A percentile compares a stretch with the other conserved stretches of the same genome.
Conservation (phyloP, 2,797 vertebrate genomes). For the Tauraco hartlaubi region DNA sequence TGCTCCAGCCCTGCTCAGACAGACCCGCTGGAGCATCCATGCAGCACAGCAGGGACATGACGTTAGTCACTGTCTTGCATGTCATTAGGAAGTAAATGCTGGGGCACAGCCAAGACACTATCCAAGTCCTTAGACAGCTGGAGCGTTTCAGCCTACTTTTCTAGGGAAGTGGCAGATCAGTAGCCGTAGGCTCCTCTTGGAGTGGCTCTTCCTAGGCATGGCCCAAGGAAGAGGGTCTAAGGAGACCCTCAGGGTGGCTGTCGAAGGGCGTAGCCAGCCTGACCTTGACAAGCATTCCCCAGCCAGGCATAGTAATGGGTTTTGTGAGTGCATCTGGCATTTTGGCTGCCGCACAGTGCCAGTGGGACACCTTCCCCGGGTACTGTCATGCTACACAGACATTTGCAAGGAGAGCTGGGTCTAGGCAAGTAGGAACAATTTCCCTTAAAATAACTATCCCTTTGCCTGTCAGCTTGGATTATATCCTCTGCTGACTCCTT, state of each 20-base stretch:
- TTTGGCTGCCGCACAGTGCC: conserved; percentile 1
- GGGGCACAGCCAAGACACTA: neutral
- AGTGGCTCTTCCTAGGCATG: neutral
- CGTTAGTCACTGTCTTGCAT: neutral
- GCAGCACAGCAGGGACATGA: neutral
- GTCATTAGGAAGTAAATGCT: neutral
- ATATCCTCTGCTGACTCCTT: neutral
- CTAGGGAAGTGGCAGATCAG: neutral
- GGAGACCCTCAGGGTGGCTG: neutral
- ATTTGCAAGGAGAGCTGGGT: neutral
- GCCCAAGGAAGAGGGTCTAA: neutral
- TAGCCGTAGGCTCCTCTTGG: neutral
- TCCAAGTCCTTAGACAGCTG: neutral
- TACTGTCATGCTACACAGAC: neutral
- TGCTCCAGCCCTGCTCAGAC: neutral
- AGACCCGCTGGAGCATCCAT: neutral
- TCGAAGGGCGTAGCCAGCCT: neutral
- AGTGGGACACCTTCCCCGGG: neutral
- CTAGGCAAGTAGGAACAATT: neutral
- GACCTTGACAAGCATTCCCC: neutral
- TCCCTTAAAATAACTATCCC: neutral
- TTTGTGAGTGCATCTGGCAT: conserved; percentile 17
- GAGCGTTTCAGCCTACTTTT: neutral
- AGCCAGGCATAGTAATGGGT: neutral
- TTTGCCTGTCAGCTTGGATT: neutral